A percentile compares a stretch with the other conserved stretches of the same genome.
Evolutionary conservation across 2,888 invertebrate species (phyloP).

Genomic region (Xestoiulus laeticollis): DNA sequence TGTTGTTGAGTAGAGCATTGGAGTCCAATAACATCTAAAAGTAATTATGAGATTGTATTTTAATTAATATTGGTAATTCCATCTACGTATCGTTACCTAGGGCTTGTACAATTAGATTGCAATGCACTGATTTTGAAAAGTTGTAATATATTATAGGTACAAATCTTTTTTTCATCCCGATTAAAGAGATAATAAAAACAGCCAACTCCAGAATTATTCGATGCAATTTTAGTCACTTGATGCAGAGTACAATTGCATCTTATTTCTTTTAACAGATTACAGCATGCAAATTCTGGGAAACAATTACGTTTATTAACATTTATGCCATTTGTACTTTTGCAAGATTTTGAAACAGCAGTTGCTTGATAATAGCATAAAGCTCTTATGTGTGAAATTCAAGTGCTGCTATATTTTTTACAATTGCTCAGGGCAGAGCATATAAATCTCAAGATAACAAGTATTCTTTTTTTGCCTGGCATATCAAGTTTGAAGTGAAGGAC

Average conservation of each 20-base stretch:
- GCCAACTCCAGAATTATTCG: neutral
- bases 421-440: neutral
- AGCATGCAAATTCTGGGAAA: neutral
- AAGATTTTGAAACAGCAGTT: neutral
- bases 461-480: constrained; percentile 5
- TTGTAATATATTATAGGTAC: too few species aligned
- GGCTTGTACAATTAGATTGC: too few species aligned
- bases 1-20: too few species aligned
- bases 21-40: too few species aligned
- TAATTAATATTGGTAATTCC: too few species aligned
- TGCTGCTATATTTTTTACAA: neutral
- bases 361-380: neutral
- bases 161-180: too few species aligned
- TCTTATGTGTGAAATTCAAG: neutral
- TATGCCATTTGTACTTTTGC: neutral
- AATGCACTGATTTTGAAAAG: too few species aligned
- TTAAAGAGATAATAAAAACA: too few species aligned
- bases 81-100: too few species aligned
- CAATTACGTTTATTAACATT: neutral
- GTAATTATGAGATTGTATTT: too few species aligned
- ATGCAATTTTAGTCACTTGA: neutral
- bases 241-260: neutral
- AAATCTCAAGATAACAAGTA: neutral
- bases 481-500: neutral
- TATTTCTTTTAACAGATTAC: neutral